Evolutionary conservation across 2,888 invertebrate genomes (phyloP), one percentile per base, ranked within the genome.

Genomic region (Limenitis camilla): DNA sequence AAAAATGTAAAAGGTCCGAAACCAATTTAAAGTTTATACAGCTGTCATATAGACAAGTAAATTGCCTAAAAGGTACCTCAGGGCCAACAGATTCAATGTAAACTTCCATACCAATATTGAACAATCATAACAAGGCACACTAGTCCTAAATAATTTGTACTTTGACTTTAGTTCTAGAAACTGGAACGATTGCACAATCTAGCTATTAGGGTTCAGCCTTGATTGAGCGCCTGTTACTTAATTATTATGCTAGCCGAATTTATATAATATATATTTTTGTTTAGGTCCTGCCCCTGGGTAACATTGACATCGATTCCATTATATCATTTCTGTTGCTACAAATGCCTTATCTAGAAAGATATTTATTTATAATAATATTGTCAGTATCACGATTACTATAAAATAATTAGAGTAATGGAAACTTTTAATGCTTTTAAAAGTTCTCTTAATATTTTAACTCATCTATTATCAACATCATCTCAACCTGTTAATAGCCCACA

Each of bases 231-330:
- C 85, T 74, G 85, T 85, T 85, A 86, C 86, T 87, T 86, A 86
- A 87, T 87, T 87, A 87, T 81, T 80, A 84, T 87, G 81, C 85
- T 61, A 78, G 79, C 85, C 85, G 72, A 87, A 85, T 71, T 61
- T 61, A 52, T 60, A 59, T 53, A 56, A 57, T 56, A 58, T 53
- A 63, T 68, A 56, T 55, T 58, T 60, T 61, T 56, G 60, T 58
- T 60, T 45, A 52, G 53, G 32, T 49, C 50, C 27, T n/a, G 41
- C 44, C 6, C 8, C 8, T 19, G 9, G 10, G 32, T 47, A 40
- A 47, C 29, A 8, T 39, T 35, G 39, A 29, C 45, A 39, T 32
- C 47, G 46, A 47, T 52, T 47, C 52, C 42, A 74, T 74, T 19
- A 19, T 19, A 19, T 19, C 19, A 19, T 19, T 19, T 2, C 19